These are phyloP conservation scores for Sula dactylatra DNA, from an alignment of 2,113 vertebrate genomes.

Conservation along the genomic window DNA sequence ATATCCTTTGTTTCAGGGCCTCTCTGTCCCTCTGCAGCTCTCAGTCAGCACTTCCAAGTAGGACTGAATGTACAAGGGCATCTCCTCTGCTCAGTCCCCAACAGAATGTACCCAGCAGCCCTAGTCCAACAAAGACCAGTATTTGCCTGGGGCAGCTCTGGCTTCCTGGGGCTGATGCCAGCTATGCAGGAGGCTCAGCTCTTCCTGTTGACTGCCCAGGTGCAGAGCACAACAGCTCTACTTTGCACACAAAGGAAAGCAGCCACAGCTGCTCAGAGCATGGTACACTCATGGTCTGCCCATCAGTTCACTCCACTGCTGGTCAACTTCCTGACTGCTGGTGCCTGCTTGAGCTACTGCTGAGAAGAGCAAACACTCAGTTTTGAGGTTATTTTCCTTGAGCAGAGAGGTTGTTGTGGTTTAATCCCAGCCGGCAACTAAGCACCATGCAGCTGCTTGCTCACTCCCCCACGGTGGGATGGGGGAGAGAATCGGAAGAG, in stretches of 20 bases:
- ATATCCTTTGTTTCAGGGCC: not conserved
- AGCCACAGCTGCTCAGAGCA: not conserved
- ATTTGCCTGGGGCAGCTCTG: not conserved
- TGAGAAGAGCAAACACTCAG: not conserved
- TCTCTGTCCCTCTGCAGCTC: not conserved
- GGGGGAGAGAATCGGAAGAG: no score
- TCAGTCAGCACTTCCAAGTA: not conserved
- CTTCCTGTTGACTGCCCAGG: fast-evolving
- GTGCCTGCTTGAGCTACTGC: not conserved
- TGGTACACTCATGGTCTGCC: fast-evolving
- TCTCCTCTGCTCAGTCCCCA: not conserved
- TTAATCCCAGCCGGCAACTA: no score
- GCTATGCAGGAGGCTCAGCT: not conserved
- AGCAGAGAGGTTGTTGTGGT: not conserved
- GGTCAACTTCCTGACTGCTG: fast-evolving
- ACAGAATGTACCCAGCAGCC: not conserved
- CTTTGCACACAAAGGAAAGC: not conserved
- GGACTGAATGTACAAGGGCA: not conserved
- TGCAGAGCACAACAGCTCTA: not conserved
- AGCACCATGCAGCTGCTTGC: no score
- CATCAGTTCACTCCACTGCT: fast-evolving
- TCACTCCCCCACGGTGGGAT: no score
- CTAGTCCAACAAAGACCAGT: fast-evolving
- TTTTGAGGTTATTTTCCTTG: not conserved
- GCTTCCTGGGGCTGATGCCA: not conserved